Base-by-base conservation (phyloP, 2,797 vertebrate species). In the Xiphorhynchus erythropygius region DNA sequence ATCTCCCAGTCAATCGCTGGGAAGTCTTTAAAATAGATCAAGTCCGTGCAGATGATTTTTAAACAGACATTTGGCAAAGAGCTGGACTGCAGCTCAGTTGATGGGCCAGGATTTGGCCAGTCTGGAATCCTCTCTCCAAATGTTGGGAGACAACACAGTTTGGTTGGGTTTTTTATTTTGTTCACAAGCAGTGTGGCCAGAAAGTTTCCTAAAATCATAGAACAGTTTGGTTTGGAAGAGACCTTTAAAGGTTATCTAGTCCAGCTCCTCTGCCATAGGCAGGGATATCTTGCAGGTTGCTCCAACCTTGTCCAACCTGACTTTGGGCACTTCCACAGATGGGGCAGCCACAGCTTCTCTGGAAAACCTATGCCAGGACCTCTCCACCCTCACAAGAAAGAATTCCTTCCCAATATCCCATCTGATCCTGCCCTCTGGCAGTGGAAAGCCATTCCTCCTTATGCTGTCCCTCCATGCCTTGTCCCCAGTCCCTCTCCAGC, bases 111-210 rank as follows among this genome's bases (percentile, higher is more conserved):
- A n/a, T 64, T 85, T 70, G 33, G 33, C n/a, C 2, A 3, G 46
- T 37, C 7, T 18, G 33, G 79, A 74, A 41, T 56, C 18, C 30
- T 9, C 0, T 32, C 56, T 77, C 25, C 37, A 32, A n/a, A 3
- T 5, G 2, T 1, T 55, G 23, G 16, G 28, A 59, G 9, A 22
- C 0, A 3, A 53, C 1, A 27, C 1, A 27, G 14, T 5, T 5
- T 7, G 25, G 27, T 55, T 47, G 22, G 16, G 27, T 2, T 19
- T 18, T 5, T 4, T 10, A 25, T 18, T 25, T 37, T 9, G 25
- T 52, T 79, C 52, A 74, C 7, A 70, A 67, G 18, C 1, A 1
- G 24, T 14, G 5, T 18, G n/a, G 5, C 39, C 50, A 44, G 37
- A 83, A 77, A 42, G 1, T 5, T 68, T n/a, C 79, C 21, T 41